Evolutionary conservation across 2,888 invertebrate species (phyloP).

Genomic region (Lordiphosa andalusiaca): DNA sequence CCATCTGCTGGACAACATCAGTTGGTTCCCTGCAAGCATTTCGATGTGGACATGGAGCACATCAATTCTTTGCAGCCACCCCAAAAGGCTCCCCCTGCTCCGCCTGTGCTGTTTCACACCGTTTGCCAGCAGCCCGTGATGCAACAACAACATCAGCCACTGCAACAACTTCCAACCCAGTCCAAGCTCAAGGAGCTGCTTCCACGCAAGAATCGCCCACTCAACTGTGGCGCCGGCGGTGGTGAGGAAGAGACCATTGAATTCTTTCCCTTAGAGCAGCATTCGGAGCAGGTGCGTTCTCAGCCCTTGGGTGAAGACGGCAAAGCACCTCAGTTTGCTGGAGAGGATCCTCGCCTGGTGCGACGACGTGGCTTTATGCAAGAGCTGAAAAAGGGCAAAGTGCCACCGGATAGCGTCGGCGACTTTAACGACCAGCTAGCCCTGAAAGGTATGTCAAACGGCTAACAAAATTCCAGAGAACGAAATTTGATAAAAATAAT

Average conservation of each 20-base stretch:
- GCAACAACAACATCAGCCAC: slow-evolving; percentile 48
- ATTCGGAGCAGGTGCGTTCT: slow-evolving; percentile 79
- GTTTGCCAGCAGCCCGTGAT: slow-evolving; percentile 55
- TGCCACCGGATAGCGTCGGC: slow-evolving; percentile 22
- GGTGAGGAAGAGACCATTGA: slow-evolving; percentile 53
- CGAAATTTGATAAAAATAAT: background rate
- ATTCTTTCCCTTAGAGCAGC: slow-evolving; percentile 66
- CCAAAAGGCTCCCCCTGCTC: slow-evolving; percentile 75
- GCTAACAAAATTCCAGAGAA: background rate
- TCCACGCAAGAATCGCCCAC: slow-evolving; percentile 79
- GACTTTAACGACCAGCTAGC: slow-evolving; percentile 33
- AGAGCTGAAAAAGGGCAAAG: slow-evolving; percentile 72
- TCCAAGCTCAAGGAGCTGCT: slow-evolving; percentile 73
- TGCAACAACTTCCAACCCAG: slow-evolving; percentile 41
- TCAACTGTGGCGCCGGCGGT: slow-evolving; percentile 63
- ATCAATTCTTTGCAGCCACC: slow-evolving; percentile 75
- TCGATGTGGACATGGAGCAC: slow-evolving; percentile 75
- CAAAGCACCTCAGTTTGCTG: slow-evolving; percentile 48
- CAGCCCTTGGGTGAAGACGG: slow-evolving; percentile 81
- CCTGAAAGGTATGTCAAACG: slow-evolving; percentile 37
- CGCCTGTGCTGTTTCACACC: slow-evolving; percentile 63
- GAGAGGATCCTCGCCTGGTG: slow-evolving; percentile 68
- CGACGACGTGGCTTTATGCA: slow-evolving; percentile 75
- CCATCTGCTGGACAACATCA: slow-evolving; percentile 44
- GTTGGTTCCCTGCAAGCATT: slow-evolving; percentile 71